Percentiles rank a stretch among this genome's conserved stretches.
These are phyloP conservation scores for Pollenia griseotomentosa DNA, from an alignment of 2,888 invertebrate genomes.

Conservation along the genomic window DNA sequence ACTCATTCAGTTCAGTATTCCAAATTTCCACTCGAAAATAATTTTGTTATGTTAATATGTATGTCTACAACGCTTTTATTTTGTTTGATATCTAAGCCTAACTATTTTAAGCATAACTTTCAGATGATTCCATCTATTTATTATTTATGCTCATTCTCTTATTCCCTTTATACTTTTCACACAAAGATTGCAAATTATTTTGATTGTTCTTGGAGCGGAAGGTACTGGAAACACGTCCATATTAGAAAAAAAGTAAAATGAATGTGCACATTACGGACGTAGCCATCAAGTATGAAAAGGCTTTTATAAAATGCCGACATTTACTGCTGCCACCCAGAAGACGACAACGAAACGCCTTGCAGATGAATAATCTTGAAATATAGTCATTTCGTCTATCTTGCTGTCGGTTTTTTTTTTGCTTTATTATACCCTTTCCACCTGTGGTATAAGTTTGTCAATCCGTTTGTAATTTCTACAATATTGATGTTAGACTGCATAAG, in stretches of 20 bases:
- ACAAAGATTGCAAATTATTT: conserved; percentile 34
- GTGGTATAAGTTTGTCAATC: too few relatives aligned
- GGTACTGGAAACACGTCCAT: background rate
- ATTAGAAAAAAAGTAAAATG: conserved; percentile 11
- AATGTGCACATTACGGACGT: conserved; percentile 55
- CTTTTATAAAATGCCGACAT: conserved; percentile 68
- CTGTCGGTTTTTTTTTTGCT: conserved; percentile 4
- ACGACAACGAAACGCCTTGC: conserved; percentile 56
- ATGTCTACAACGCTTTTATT: too few relatives aligned
- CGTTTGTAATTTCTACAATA: too few relatives aligned
- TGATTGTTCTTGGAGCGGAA: conserved; percentile 42
- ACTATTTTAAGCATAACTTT: too few relatives aligned
- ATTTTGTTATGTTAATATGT: too few relatives aligned
- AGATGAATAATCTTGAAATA: conserved; percentile 68
- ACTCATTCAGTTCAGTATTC: too few relatives aligned
- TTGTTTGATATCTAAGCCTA: too few relatives aligned
- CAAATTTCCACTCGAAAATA: too few relatives aligned
- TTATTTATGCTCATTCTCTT: too few relatives aligned
- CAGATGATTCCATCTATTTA: too few relatives aligned
- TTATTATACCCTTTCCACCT: background rate
- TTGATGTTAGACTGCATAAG: too few relatives aligned
- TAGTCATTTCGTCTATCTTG: conserved; percentile 68
- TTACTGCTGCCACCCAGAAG: conserved; percentile 63
- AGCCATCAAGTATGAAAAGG: conserved; percentile 56
- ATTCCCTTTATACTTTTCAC: background rate